Base-by-base conservation (phyloP, 2,797 vertebrate species). In the Acrossocheilus wenchowensis region DNA sequence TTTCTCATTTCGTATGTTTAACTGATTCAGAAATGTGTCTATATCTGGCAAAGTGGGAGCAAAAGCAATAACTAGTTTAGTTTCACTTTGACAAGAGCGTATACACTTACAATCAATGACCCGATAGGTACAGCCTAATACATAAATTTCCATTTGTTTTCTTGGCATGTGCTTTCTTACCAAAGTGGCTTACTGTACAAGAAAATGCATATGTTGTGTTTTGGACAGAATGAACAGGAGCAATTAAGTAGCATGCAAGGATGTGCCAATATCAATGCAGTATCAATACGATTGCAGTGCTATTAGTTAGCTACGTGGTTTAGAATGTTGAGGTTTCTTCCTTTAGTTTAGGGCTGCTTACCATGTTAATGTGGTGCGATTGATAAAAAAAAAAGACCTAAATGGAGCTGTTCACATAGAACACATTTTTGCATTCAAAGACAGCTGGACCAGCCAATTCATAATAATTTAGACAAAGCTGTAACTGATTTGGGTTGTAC, bases 1-100 rank as follows among this genome's bases (percentile, higher is more conserved):
- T 84, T 88, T 66, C 75, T 87, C 60, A 84, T 84, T 78, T 64
- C 23, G 6, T 48, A 74, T 54, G 19, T 83, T 73, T 57, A 45
- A 74, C 39, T 45, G 62, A 84, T 84, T 84, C 68, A 52, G 45
- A 69, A 78, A 84, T 52, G 60, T 77, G 72, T 84, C 57, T 77
- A 36, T 77, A 26, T 84, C 30, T 26, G 43, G 72, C 54, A 77
- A 78, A 78, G 73, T 54, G 45, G 36, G 34, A 68, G 34, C 45
- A 68, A 69, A 66, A 78, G 77, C 83, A 68, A 78, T 84, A 68
- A 68, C 62, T 69, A 79, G 50, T 72, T 79, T 34, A 85, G 83
- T 72, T 79, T 34, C 19, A 34, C 36, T 60, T 45, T 79, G 26
- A 85, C 66, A 72, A 72, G 36, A 72, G 62, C 54, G 64, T 45